Evolutionary conservation across 2,797 vertebrate genomes (phyloP).

Genomic region (Salarias fasciatus): DNA sequence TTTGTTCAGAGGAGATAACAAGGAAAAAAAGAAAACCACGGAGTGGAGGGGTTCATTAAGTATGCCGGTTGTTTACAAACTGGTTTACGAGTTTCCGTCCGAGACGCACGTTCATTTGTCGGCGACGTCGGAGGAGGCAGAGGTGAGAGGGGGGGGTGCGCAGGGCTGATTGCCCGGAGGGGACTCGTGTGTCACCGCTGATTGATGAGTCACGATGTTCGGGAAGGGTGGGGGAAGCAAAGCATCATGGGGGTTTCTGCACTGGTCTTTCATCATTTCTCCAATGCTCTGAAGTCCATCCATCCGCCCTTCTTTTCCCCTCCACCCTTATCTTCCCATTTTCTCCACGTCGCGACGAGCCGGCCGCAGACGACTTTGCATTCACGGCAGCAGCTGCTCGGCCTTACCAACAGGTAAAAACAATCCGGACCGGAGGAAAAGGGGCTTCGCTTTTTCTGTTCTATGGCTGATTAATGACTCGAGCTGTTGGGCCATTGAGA

Average conservation of each 20-base stretch:
- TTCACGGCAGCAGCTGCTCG: constrained; percentile 39
- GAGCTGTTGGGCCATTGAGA: constrained; percentile 32
- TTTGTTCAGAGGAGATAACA: no score
- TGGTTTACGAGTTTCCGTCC: constrained; percentile 23
- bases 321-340: constrained; percentile 21
- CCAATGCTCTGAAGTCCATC: constrained; percentile 52
- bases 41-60: constrained; percentile 21
- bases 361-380: constrained; percentile 20
- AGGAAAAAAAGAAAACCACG: not conserved
- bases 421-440: not conserved
- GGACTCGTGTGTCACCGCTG: constrained; percentile 57
- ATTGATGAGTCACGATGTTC: constrained; percentile 69
- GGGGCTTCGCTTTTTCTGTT: not conserved
- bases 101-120: constrained; percentile 5
- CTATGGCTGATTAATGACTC: constrained; percentile 39
- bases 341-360: constrained; percentile 26
- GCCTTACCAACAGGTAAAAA: constrained; percentile 32
- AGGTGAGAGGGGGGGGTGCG: constrained; percentile 22
- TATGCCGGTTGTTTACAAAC: constrained; percentile 20
- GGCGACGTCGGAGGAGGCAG: constrained; percentile 19
- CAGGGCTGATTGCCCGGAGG: constrained; percentile 38
- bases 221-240: not conserved
- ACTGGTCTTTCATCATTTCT: constrained; percentile 53
- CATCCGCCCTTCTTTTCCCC: constrained; percentile 24
- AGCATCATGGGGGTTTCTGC: constrained; percentile 42